Base-by-base conservation (phyloP, 2,113 vertebrate species). In the Clarias magur region DNA sequence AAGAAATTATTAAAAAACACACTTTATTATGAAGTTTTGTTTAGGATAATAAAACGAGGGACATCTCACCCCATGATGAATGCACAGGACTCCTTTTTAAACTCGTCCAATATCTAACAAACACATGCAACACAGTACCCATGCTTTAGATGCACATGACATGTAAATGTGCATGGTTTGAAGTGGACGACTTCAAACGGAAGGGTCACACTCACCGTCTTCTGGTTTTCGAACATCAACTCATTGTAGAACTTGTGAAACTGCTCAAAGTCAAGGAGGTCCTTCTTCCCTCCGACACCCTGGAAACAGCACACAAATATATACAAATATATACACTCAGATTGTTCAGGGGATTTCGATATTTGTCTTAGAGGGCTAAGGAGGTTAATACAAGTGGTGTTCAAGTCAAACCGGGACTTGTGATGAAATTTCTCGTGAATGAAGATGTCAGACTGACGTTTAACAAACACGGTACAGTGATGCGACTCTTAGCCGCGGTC, bases 221-320 rank as follows among this genome's bases (percentile, higher is more conserved):
- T 98, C 89, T 99, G 98, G 83, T 96, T 96, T 56, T 99, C 98
- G 93, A 98, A 99, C 97, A 99, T 98, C 16, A 99, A 93, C 70
- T 96, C 96, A 91, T 99, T 99, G 93, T 99, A 99, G 92, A 99
- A 96, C 91, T 97, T 95, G 91, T 99, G 97, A 92, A 99, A 97
- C 91, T 99, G 96, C 91, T 97, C 98, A 90, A 98, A 99, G 91
- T 95, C 97, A 90, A 99, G 95, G 5, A 96, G 95, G 34, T 99
- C 98, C 90, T 96, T 98, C 84, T 95, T 96, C 8, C 94, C 95
- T 2, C 96, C 96, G 70, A 97, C 94, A 92, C 97, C 96, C 98
- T 99, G 93, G 78, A 84, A 91, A 57, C 88, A 85, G 17, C 76
- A 59, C 1, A 23, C 4, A 86, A 7, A 48, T 54, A 60, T 48